phyloP scores from a whole-genome alignment of 2,888 invertebrate genomes.

The Calameuta pallipes region DNA sequence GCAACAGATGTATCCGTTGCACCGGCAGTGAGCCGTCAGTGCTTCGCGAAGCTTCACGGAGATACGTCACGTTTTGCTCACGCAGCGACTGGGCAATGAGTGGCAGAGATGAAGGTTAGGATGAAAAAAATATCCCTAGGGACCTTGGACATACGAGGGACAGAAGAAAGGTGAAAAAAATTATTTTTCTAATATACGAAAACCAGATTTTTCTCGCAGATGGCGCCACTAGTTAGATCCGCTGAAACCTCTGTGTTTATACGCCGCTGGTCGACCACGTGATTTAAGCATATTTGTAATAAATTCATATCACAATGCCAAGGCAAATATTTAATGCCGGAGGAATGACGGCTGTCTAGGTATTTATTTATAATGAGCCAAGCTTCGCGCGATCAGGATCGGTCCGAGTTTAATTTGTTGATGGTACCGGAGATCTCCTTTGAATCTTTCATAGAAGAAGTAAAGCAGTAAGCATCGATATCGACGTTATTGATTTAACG shows the following conservation, averaged over 20 bases:
- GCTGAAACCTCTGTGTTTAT: background rate
- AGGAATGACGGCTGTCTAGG: conserved; percentile 10
- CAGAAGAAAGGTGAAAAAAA: background rate
- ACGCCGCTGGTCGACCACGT: background rate
- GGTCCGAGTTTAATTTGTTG: background rate
- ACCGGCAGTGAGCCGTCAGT: conserved; percentile 21
- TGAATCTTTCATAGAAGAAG: background rate
- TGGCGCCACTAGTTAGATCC: background rate
- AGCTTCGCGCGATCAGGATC: background rate
- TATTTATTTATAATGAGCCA: conserved; percentile 30
- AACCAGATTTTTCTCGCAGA: background rate
- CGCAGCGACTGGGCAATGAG: background rate
- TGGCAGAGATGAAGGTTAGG: no score
- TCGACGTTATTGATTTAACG: background rate
- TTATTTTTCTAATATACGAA: no score
- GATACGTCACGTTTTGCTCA: background rate
- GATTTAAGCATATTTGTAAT: conserved; percentile 20
- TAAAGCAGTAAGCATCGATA: background rate
- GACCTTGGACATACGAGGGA: background rate
- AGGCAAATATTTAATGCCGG: conserved; percentile 35
- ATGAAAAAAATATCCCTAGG: background rate
- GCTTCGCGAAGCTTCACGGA: background rate
- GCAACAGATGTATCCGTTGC: conserved; percentile 18
- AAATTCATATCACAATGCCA: conserved; percentile 23
- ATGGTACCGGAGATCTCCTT: background rate